Base-by-base conservation (phyloP, 2,113 vertebrate species). In the Plecotus auritus region DNA sequence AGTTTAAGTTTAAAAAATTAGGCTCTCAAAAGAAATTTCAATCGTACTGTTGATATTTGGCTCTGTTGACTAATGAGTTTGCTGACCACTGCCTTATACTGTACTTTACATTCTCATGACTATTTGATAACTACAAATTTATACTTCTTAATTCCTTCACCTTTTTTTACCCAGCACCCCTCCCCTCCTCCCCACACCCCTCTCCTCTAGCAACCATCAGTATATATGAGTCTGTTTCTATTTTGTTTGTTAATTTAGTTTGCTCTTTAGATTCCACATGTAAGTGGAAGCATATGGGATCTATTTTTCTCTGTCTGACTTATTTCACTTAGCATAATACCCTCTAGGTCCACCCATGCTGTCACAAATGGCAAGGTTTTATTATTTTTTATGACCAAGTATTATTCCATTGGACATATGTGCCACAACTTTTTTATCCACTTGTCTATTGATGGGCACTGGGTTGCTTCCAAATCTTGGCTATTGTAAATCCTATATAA, bases 341-440 rank as follows among this genome's bases (percentile, higher is more conserved):
- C 93, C 90, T 85, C 42, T 54, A 32, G 18, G 35, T 93, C 84
- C 37, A 54, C 49, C 40, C 59, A 64, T 37, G 13, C 32, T 74
- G 17, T 74, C n/a, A 30, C 23, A n/a, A 59, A 3, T 80, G 23
- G 80, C 35, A 90, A 7, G 73, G 23, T 4, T 74, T 85, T 20
- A 35, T 96, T 92, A 26, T 72, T 91, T 93, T 89, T 78, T 87
- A 93, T 56, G 84, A 26, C 6, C 51, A 35, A 80, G 16, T 83
- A 80, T 73, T 77, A 74, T 88, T 37, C 51, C 83, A 76, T 35
- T 82, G 22, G 59, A 49, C 18, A 17, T 66, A 70, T 81, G 10
- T 54, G 20, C 26, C 18, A 42, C 30, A 69, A 72, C 93, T 88
- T 59, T 28, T 85, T 93, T 73, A 84, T 78, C 28, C 45, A 73